Evolutionary conservation across 2,113 vertebrate species (phyloP).

Genomic region (Buteo buteo): DNA sequence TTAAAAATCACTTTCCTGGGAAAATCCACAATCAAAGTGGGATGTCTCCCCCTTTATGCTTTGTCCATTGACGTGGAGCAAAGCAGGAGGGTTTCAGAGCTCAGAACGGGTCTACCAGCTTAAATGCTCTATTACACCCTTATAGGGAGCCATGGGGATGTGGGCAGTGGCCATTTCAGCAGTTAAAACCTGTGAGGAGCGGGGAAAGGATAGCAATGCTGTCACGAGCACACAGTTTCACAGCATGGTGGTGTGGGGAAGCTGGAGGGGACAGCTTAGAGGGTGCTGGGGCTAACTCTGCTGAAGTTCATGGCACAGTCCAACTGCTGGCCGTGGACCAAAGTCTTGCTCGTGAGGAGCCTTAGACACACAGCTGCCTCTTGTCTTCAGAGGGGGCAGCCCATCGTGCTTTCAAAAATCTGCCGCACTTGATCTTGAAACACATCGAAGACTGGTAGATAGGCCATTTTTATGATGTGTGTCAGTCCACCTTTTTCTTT

Average conservation of each 20-base stretch:
- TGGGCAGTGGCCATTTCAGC: rapidly evolving
- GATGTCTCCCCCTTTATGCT: not conserved
- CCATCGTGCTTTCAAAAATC: not conserved
- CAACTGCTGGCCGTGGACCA: not conserved
- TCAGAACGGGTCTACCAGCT: not conserved
- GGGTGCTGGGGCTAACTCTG: not conserved
- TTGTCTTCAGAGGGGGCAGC: not conserved
- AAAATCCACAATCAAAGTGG: not conserved
- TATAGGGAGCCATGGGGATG: not conserved
- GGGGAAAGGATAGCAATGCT: not conserved
- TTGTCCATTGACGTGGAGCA: not conserved
- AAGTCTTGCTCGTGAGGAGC: rapidly evolving
- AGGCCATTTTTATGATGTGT: not conserved
- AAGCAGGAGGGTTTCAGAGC: not conserved
- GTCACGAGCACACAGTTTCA: not conserved
- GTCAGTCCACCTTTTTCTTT: not conserved
- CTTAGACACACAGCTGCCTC: not conserved
- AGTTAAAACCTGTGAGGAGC: not conserved
- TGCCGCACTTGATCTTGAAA: not conserved
- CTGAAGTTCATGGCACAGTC: not conserved
- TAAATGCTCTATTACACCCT: not conserved
- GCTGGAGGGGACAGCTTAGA: not conserved
- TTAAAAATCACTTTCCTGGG: not conserved
- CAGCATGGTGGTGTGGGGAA: not conserved
- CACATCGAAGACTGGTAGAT: not conserved